Conservation (phyloP, 2,113 vertebrate genomes). For the Meleagris gallopavo region DNA sequence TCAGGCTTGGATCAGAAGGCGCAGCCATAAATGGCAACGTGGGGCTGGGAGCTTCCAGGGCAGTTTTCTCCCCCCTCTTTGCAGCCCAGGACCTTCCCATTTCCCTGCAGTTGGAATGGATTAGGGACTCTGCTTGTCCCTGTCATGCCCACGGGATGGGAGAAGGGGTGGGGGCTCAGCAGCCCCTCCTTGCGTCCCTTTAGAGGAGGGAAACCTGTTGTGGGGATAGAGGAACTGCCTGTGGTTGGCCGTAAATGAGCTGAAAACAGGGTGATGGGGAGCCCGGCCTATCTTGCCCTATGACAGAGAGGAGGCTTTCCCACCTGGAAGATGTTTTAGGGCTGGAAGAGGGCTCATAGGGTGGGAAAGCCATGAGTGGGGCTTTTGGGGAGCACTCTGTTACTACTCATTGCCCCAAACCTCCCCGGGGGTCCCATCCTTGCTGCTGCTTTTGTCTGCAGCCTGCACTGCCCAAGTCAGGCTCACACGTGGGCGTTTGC, state of each 20-base stretch:
- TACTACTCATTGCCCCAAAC: not conserved
- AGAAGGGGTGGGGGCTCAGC: not conserved
- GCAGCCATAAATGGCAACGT: conserved; percentile 76
- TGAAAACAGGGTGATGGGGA: not conserved
- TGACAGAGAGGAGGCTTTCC: too few relatives aligned
- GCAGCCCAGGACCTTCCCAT: not conserved
- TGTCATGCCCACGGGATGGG: not conserved
- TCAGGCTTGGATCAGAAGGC: conserved; percentile 72
- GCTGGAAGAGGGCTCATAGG: accelerated
- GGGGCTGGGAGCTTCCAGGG: conserved; percentile 8
- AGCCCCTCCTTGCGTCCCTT: not conserved
- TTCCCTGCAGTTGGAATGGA: not conserved
- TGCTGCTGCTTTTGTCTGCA: not conserved
- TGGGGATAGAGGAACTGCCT: not conserved
- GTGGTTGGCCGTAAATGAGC: not conserved
- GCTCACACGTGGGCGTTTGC: accelerated
- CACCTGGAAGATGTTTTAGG: not conserved
- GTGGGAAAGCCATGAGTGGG: accelerated
- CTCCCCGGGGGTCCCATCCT: not conserved
- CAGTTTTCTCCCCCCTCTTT: not conserved
- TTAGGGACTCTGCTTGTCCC: not conserved
- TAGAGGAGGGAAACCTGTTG: not conserved
- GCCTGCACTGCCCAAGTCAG: accelerated
- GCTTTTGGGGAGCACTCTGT: not conserved
- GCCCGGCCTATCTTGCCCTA: accelerated